Conservation (phyloP, 2,113 vertebrate species). For the Dasypus novemcinctus region DNA sequence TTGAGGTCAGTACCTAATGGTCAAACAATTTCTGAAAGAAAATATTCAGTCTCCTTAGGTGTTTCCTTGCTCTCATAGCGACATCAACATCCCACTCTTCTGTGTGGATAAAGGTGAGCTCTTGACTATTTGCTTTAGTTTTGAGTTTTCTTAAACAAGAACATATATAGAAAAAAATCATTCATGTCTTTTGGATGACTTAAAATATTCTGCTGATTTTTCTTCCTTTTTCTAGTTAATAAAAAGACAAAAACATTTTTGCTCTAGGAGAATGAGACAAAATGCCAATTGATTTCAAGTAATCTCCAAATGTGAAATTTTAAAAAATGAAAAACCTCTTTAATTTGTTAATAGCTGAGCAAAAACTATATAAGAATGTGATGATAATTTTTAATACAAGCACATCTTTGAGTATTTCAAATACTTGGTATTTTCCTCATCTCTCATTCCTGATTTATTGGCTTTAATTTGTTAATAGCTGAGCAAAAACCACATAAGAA, state of each 20-base stretch:
- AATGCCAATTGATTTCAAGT: neutral
- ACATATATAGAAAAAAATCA: neutral
- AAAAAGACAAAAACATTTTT: neutral
- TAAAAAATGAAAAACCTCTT: neutral
- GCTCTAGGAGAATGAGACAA: neutral
- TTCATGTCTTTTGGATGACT: neutral
- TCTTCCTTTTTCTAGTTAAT: neutral
- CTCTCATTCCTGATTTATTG: neutral
- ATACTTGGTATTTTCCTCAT: neutral
- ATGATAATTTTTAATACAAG: neutral
- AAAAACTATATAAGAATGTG: neutral
- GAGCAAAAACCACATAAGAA: neutral
- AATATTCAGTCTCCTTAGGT: neutral
- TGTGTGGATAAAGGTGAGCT: neutral
- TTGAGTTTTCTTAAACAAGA: conserved; percentile 13
- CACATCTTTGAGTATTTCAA: neutral
- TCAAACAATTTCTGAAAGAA: neutral
- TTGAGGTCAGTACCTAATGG: neutral
- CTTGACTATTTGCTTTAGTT: neutral
- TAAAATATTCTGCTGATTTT: neutral
- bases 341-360: conserved; percentile 15
- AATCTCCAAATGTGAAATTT: conserved; percentile 36
- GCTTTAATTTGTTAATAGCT: conserved; percentile 17
- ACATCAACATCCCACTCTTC: neutral
- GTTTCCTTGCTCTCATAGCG: neutral